phyloP scores from a whole-genome alignment of 2,113 vertebrate species.

The Dinomys branickii region DNA sequence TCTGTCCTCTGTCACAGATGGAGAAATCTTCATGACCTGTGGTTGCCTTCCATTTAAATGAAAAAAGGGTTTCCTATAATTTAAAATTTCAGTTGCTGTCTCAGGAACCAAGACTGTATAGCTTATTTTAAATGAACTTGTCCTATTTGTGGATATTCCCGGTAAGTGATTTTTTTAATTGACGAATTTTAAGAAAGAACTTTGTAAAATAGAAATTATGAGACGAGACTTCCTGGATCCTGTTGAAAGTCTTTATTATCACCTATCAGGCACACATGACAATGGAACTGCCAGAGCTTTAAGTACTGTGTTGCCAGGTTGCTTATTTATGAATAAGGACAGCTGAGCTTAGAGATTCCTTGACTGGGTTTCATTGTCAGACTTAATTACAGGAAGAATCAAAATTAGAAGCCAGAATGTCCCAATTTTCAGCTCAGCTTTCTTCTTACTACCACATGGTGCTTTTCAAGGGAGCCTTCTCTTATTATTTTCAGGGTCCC shows the following conservation, averaged over 20 bases:
- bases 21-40: background rate
- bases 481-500: background rate
- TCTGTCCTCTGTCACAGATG: background rate
- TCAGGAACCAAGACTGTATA: background rate
- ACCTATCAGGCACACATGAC: background rate
- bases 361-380: slow-evolving; percentile 5
- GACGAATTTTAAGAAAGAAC: slow-evolving; percentile 6
- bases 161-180: background rate
- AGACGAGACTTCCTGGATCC: background rate
- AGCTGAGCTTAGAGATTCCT: background rate
- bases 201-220: slow-evolving; percentile 42
- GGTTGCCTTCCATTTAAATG: background rate
- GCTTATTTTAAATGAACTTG: slow-evolving; percentile 8
- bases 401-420: slow-evolving; percentile 17
- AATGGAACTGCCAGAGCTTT: background rate
- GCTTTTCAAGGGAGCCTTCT: background rate
- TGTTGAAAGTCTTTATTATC: background rate
- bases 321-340: background rate
- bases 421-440: background rate
- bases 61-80: background rate
- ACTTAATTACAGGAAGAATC: background rate
- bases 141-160: slow-evolving; percentile 4
- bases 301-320: background rate
- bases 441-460: background rate
- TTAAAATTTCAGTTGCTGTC: slow-evolving; percentile 19